Evolutionary conservation across 2,888 invertebrate species (phyloP), one percentile per base, ranked within the genome.

Genomic region (Mesoligia furuncula): DNA sequence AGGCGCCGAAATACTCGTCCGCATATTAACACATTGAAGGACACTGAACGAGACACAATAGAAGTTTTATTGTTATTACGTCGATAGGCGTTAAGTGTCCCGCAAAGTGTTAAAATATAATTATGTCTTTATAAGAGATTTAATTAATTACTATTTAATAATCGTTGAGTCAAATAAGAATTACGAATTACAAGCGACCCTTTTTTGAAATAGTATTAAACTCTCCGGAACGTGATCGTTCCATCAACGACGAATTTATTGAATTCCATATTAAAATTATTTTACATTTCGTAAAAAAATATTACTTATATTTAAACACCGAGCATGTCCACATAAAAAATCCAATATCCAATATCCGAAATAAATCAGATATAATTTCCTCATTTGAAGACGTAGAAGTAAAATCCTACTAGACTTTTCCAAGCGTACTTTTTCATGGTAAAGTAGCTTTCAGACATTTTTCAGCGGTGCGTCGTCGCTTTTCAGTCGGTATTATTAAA

Each of bases 401-500:
- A 48, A 70, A 64, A 73, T 65, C 45, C 31, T 42, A 3, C 66
- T 48, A 57, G 65, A 64, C 36, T 79, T 75, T 79, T 67, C 31
- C 57, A 6, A 51, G 62, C 39, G 42, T 65, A 73, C 42, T 76
- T 81, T 75, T 72, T 71, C 42, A 24, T 76, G 39, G 39, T 74
- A 79, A 77, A 81, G 73, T 76, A 84, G 80, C 80, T 73, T 78
- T 71, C 48, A 79, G 73, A 69, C 45, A 83, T 87, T 88, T 87
- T 87, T 84, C 83, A 87, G 67, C 27, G 31, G n/a, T 48, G 42
- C 36, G 75, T 77, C 75, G 67, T 61, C 70, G 73, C 76, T 83
- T 85, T 85, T 79, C 77, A 85, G 78, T 42, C 45, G 73, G 71
- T 78, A 86, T 86, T 89, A 88, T 85, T 72, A 88, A 81, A 85